A percentile compares a stretch with the other conserved stretches of the same genome.
Conservation (phyloP, 1,140 invertebrate genomes). For the Brachionus plicatilis region DNA sequence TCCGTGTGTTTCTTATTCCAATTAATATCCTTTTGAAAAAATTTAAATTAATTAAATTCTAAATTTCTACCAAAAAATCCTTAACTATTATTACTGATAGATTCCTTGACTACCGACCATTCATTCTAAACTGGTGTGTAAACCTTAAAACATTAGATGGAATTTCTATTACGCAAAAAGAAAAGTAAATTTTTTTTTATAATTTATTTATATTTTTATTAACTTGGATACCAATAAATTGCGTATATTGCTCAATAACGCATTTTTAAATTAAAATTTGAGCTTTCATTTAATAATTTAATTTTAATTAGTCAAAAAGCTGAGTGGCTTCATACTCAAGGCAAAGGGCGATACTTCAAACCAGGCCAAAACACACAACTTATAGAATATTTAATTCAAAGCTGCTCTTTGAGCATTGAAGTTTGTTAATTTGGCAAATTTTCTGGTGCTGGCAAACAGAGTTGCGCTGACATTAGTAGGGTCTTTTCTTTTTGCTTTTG, state of each 20-base stretch:
- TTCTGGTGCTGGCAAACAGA: neutral
- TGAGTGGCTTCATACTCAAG: slow-evolving; percentile 90
- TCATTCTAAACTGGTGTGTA: slow-evolving; percentile 85
- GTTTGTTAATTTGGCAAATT: neutral
- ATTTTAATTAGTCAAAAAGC: slow-evolving; percentile 68
- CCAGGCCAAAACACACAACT: slow-evolving; percentile 73
- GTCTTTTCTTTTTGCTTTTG: too few relatives aligned
- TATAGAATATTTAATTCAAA: slow-evolving; percentile 67
- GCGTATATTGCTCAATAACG: neutral
- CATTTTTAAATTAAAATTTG: neutral
- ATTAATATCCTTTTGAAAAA: slow-evolving; percentile 45
- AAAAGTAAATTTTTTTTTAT: slow-evolving; percentile 66
- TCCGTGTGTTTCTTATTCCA: slow-evolving; percentile 66
- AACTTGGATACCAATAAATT: slow-evolving; percentile 18
- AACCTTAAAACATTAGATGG: slow-evolving; percentile 79
- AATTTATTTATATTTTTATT: slow-evolving; percentile 21
- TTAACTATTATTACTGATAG: slow-evolving; percentile 43
- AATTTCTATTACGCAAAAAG: slow-evolving; percentile 76
- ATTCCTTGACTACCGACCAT: slow-evolving; percentile 78
- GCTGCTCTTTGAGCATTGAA: slow-evolving; percentile 47
- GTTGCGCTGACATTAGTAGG: too few relatives aligned
- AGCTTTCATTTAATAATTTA: neutral
- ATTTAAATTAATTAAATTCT: slow-evolving; percentile 43
- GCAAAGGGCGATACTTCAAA: slow-evolving; percentile 76
- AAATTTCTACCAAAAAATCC: slow-evolving; percentile 19